A percentile compares a stretch with the other conserved stretches of the same genome.
phyloP scores from a whole-genome alignment of 2,113 vertebrate species.

The Struthio camelus region DNA sequence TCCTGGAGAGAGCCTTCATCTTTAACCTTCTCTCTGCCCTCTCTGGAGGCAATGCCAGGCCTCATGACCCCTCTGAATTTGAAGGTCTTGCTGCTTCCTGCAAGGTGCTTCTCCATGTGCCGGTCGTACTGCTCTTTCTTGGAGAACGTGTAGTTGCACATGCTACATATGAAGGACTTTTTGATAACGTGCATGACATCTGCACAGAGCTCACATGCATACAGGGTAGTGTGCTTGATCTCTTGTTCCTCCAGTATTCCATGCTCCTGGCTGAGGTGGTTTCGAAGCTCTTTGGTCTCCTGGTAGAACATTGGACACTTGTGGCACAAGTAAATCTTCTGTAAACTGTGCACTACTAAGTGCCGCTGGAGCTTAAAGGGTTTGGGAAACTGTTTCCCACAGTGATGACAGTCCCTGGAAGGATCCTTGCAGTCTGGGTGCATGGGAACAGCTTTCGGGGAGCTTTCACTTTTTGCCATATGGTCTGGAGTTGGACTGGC shows the following conservation, averaged over 20 bases:
- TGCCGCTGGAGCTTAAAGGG: slow-evolving; percentile 98
- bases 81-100: slow-evolving; percentile 85
- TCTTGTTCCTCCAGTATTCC: slow-evolving; percentile 82
- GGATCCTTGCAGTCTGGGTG: slow-evolving; percentile 95
- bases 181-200: slow-evolving; percentile 96
- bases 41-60: slow-evolving; percentile 75
- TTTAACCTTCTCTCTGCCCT: slow-evolving; percentile 73
- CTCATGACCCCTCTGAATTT: slow-evolving; percentile 89
- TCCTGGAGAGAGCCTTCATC: background rate
- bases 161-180: slow-evolving; percentile 97
- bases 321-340: slow-evolving; percentile 94
- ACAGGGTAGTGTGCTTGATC: slow-evolving; percentile 92
- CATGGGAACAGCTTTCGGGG: slow-evolving; percentile 80
- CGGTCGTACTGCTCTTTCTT: slow-evolving; percentile 98
- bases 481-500: slow-evolving; percentile 71
- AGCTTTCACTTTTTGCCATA: slow-evolving; percentile 70
- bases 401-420: slow-evolving; percentile 97
- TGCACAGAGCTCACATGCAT: slow-evolving; percentile 94
- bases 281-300: slow-evolving; percentile 86
- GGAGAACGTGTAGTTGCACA: slow-evolving; percentile 98
- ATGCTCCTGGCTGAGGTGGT: slow-evolving; percentile 86
- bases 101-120: slow-evolving; percentile 96
- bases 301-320: slow-evolving; percentile 91
- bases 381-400: slow-evolving; percentile 97
- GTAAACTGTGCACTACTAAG: slow-evolving; percentile 94